Base-by-base conservation (phyloP, 2,888 invertebrate genomes). In the Drosophila picticornis region DNA sequence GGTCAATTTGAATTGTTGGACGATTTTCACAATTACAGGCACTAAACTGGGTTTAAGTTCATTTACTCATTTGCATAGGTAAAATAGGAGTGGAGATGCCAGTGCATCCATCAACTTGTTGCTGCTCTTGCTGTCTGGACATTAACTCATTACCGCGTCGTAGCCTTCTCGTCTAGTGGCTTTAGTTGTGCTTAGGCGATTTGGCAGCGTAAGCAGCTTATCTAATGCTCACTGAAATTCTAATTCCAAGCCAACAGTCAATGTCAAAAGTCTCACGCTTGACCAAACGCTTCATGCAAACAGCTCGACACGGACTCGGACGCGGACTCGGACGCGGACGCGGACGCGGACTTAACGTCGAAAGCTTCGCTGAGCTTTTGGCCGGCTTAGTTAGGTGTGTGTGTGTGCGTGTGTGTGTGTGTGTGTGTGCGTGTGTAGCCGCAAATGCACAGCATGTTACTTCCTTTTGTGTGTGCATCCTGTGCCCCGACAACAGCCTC, bases 381-480 rank as follows among this genome's bases (percentile, higher is more conserved):
- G 40, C 46, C 50, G 34, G 48, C 25, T 27, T 50, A 55, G 57
- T 13, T 7, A 46, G 22, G 11, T 43, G 43, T 43, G 43, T 22
- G 13, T 22, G 13, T 22, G 22, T 22, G 43, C n/a, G 40, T 43
- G 38, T 19, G 9, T 2, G 19, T 19, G 38, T n/a, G n/a, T 22
- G n/a, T n/a, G n/a, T 10, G 40, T 40, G n/a, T 43, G 46, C 22
- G 50, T 56, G 53, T 52, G 48, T 22, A 46, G 27, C 46, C 55
- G 27, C 56, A 22, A 34, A 59, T 58, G 78, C 84, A 80, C 84
- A 85, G 84, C 84, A 83, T 90, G 85, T 78, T 85, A 80, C 90
- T 88, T 88, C 90, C 90, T 83, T 85, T 85, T 75, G 70, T 83
- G 57, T 84, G 87, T 84, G 84, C 83, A 90, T 77, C 88, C 84